Evolutionary conservation across 2,113 vertebrate species (phyloP), one percentile per base, ranked within the genome.

Genomic region (Dipodomys spectabilis): DNA sequence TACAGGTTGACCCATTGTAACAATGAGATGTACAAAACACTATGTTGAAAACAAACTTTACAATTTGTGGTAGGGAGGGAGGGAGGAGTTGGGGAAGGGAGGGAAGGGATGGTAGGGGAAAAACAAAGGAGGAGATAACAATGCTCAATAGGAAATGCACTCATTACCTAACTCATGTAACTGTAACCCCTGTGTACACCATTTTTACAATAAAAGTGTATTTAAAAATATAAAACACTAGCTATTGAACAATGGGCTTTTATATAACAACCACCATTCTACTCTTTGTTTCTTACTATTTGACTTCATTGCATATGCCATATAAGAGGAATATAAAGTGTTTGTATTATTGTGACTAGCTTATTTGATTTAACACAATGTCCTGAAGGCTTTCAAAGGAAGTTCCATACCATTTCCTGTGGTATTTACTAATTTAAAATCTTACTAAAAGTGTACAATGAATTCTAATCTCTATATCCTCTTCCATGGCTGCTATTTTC

Each of bases 311-410:
- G 69, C 11, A 88, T 79, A 78, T 4, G 7, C 84, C 25, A 72
- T 32, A 25, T 87, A 83, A 80, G 9, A 84, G 71, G 30, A 88
- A 68, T 90, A 89, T 22, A 35, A 0, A 62, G 25, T 78, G 82
- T 84, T 72, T 81, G n/a, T 73, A 18, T 92, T 92, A 81, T 44
- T 62, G 19, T 82, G 45, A 39, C 6, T 72, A 6, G 32, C 53
- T 79, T 81, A 92, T 39, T 90, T 90, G 27, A 62, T 15, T 93
- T 72, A 89, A 82, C 10, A 82, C 64, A 73, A 75, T 49, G 15
- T 79, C 27, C 19, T 67, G 5, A 87, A 87, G 23, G 9, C 80
- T 83, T 95, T 73, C 10, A 25, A 62, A 84, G 73, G 19, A 27
- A 69, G 2, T 18, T 60, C 2, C 32, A 72, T 77, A 35, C 6